Conservation (phyloP, 2,797 vertebrate genomes). For the Clamator glandarius region DNA sequence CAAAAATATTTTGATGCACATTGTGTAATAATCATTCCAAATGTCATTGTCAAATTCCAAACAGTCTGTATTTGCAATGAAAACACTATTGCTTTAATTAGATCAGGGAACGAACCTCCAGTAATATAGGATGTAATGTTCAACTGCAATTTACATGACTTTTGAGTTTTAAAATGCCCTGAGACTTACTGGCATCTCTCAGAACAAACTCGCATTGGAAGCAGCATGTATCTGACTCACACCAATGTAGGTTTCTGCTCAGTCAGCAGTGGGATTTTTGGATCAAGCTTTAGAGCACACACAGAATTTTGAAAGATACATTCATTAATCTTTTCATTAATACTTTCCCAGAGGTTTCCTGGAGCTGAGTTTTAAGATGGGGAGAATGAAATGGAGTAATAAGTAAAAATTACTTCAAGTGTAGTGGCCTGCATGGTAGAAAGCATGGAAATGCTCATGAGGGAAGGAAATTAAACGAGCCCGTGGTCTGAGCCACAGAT, state of each 20-base stretch:
- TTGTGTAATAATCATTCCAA: background rate
- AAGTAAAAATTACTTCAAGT: conserved; percentile 33
- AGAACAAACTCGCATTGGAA: background rate
- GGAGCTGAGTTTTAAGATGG: conserved; percentile 19
- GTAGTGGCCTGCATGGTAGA: background rate
- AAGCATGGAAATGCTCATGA: conserved; percentile 1
- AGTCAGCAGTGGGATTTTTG: conserved; percentile 6
- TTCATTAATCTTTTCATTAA: conserved; percentile 33
- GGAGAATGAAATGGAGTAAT: conserved; percentile 24
- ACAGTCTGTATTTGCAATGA: background rate
- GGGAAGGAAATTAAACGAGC: background rate
- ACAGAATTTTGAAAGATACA: background rate
- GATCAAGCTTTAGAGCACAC: background rate
- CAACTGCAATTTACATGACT: background rate
- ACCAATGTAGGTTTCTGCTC: background rate
- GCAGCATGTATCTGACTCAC: background rate
- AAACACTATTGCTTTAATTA: background rate
- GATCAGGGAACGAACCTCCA: background rate
- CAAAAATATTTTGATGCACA: conserved; percentile 1
- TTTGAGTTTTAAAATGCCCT: background rate
- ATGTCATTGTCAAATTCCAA: background rate
- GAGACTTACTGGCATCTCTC: background rate
- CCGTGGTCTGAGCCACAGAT: conserved; percentile 20
- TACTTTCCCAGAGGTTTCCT: conserved; percentile 11
- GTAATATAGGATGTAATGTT: background rate